Base-by-base conservation (phyloP, 2,888 invertebrate genomes). In the Hydroisotoma schaefferi region DNA sequence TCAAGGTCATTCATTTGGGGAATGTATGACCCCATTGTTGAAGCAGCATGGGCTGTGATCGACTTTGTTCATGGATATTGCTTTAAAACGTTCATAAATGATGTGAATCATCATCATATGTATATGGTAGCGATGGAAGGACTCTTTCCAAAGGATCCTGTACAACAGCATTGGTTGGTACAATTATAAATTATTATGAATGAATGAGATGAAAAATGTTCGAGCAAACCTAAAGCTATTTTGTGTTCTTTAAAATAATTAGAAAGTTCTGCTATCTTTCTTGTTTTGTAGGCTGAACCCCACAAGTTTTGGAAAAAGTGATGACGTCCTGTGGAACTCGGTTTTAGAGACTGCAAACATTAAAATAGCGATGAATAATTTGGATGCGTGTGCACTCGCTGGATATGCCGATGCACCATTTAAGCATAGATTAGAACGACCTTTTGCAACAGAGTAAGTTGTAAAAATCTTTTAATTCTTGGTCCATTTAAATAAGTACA, bases 41-140 rank as follows among this genome's bases (percentile, higher is more conserved):
- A 67, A 48, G 53, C 62, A 10, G 57, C 64, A 22, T 67, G 62
- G 60, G 58, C 57, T 18, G 59, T 59, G 2, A 27, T 67, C 23
- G 67, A 63, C 26, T 67, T 64, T 37, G 62, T 64, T 6, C 64
- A 67, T 58, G 64, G 60, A 33, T 60, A 49, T 44, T 64, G 67
- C 49, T 64, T 60, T 27, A 26, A 52, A 2, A 44, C 28, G 12
- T 62, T 62, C 49, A 54, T 57, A 53, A 53, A 52, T 15, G 57
- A 62, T 54, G 26, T 61, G 27, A 55, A 48, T 56, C 53, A 57
- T 51, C 61, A 62, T 27, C 60, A 67, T 22, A 52, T 67, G 44
- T 62, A 62, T 37, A 40, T 56, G 28, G 28, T 43, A 22, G 67
- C 56, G 20, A 55, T 67, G 55, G 64, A 64, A 47, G 51, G 59